Conservation (phyloP, 2,797 vertebrate genomes). For the Babyrousa celebensis region DNA sequence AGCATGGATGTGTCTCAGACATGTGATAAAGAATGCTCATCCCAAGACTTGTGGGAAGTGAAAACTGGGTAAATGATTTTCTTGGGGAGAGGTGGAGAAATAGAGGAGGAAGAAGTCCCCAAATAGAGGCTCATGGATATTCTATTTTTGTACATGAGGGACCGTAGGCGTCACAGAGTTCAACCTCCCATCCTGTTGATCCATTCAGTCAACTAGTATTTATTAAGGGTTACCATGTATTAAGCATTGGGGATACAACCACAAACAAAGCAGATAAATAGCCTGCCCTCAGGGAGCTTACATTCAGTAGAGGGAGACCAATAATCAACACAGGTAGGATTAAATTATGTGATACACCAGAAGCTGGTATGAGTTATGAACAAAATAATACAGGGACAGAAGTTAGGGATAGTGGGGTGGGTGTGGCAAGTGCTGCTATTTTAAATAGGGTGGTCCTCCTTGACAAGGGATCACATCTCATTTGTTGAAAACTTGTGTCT, state of each 20-base stretch:
- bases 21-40: not conserved
- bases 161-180: not conserved
- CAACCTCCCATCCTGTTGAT: not conserved
- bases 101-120: not conserved
- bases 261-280: not conserved
- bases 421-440: not conserved
- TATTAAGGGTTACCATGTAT: not conserved
- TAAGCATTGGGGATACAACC: not conserved
- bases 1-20: not conserved
- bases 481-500: not conserved
- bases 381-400: not conserved
- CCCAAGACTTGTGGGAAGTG: not conserved
- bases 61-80: constrained; percentile 7
- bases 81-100: not conserved
- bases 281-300: not conserved
- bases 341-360: not conserved
- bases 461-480: not conserved
- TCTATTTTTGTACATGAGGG: not conserved
- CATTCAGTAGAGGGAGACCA: not conserved
- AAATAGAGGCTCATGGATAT: no score
- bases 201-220: not conserved
- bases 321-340: not conserved
- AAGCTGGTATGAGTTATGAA: not conserved
- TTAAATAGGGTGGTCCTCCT: not conserved
- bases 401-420: not conserved